Evolutionary conservation across 1,140 invertebrate species (phyloP).

Genomic region (Augochlora pura): DNA sequence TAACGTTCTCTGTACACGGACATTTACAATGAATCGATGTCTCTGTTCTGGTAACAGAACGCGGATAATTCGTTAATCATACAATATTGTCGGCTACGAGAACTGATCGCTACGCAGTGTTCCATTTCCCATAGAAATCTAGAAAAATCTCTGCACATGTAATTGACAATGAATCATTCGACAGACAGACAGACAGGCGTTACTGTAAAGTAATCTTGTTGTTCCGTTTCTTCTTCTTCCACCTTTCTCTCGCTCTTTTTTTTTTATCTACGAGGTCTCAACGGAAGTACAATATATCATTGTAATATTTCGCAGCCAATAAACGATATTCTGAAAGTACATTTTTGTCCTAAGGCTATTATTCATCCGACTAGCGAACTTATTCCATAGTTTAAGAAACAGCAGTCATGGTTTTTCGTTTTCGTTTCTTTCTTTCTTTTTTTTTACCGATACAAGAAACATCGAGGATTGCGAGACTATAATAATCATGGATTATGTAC

Average conservation of each 20-base stretch:
- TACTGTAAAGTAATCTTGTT: background rate
- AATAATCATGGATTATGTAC: constrained; percentile 24
- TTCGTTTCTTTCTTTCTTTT: too few species aligned
- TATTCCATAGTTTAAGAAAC: background rate
- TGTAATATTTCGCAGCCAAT: background rate
- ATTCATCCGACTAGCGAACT: background rate
- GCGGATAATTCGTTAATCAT: background rate
- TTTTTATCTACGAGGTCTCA: background rate
- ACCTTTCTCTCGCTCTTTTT: background rate
- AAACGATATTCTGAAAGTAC: constrained; percentile 1
- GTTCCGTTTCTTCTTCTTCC: too few species aligned
- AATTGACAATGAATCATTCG: constrained; percentile 32
- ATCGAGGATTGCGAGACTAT: constrained; percentile 25
- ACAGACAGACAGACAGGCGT: background rate
- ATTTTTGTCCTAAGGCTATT: background rate
- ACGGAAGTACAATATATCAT: background rate
- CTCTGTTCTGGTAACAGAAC: background rate
- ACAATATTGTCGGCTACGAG: background rate
- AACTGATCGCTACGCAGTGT: background rate
- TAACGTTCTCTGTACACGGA: constrained; percentile 50
- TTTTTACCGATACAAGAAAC: constrained; percentile 33
- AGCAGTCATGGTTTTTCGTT: too few species aligned
- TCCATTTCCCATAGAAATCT: constrained; percentile 15
- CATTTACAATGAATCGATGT: constrained; percentile 54
- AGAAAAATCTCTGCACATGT: constrained; percentile 23